phyloP scores from a whole-genome alignment of 1,140 invertebrate genomes.

The Charaxes varanes region DNA sequence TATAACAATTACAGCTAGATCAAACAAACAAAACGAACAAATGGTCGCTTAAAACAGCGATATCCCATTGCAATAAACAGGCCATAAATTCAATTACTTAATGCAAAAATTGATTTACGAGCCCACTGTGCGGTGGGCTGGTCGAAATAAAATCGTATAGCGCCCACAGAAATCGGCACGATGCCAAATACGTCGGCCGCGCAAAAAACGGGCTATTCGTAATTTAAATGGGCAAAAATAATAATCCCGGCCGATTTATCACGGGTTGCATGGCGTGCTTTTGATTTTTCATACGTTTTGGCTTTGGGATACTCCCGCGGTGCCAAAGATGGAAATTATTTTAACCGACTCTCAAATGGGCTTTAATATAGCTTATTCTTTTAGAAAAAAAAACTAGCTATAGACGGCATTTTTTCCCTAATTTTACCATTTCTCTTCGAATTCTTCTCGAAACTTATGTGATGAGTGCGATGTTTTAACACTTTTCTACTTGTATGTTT shows the following conservation, averaged over 20 bases:
- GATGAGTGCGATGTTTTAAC: no score
- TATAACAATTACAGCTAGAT: no score
- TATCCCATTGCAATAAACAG: conserved; percentile 23
- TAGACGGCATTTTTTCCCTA: no score
- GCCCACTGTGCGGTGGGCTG: conserved; percentile 10
- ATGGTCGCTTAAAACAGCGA: conserved; percentile 22
- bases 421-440: no score
- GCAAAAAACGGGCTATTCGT: conserved; percentile 25
- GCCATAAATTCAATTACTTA: conserved; percentile 25
- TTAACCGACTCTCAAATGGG: no score
- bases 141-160: conserved; percentile 25
- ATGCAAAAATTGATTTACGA: conserved; percentile 25
- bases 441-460: no score
- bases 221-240: conserved; percentile 29
- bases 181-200: conserved; percentile 21
- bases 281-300: conserved; percentile 29
- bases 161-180: conserved; percentile 21
- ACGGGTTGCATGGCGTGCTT: conserved; percentile 14
- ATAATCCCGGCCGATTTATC: conserved; percentile 28
- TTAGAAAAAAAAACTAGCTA: no score
- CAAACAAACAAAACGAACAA: conserved; percentile 15
- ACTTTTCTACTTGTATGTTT: no score
- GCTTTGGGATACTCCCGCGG: conserved; percentile 16
- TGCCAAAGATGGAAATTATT: no score
- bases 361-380: no score